Base-by-base conservation (phyloP, 2,888 invertebrate species). In the Sacculina carcini region DNA sequence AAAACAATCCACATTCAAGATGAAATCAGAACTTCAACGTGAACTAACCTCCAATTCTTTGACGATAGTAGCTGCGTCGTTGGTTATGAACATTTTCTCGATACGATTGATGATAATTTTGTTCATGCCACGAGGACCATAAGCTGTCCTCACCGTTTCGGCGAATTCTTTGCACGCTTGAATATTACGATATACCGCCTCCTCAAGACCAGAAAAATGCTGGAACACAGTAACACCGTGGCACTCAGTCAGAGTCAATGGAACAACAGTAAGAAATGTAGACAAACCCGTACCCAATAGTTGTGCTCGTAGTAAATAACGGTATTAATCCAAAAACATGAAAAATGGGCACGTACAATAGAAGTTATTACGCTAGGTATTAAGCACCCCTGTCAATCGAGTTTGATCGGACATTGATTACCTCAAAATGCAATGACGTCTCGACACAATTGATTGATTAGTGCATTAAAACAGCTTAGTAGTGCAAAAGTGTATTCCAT, bases 31-130 rank as follows among this genome's bases (percentile, higher is more conserved):
- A 38, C 5, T 7, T 5, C 36, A 36, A 16, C 3, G 9, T 36
- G 12, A 16, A 3, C 3, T 19, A 3, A 71, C 71, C 70, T 94
- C 90, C 40, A 94, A 67, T 65, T 94, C 90, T 56, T 82, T 75
- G 59, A 99, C 82, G 56, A 99, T 96, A 1, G 98, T 98, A 1
- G 90, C 96, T 23, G 96, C 98, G 72, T 99, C 98, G 65, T 89
- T 96, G 1, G 98, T 99, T 4, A 99, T 86, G 69, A 96, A 98
- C 59, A 96, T 77, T 64, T 98, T 98, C 62, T 94, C 94, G 58
- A 99, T 74, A 65, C 98, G 94, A 68, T 98, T 99, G 54, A 99
- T 96, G 23, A 99, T 81, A 85, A 99, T 94, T 72, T 99, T 99
- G 67, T 98, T 98, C 85, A 83, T 83, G 59, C 96, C 98, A 70